phyloP scores from a whole-genome alignment of 1,140 invertebrate species.

The Aphelenchoides avenae region DNA sequence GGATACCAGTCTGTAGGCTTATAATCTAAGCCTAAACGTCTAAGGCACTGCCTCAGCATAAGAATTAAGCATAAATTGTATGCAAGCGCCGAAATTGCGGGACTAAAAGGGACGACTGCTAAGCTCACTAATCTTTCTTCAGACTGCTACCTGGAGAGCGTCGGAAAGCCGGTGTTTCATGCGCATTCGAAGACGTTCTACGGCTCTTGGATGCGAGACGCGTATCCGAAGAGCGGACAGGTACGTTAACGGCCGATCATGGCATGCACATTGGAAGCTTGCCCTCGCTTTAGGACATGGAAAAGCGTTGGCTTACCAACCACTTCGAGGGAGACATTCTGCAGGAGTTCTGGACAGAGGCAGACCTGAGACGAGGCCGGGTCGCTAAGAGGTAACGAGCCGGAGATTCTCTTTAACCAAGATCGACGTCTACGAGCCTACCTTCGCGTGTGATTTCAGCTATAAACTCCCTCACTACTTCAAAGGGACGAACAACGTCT shows the following conservation, averaged over 20 bases:
- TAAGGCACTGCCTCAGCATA: too few relatives aligned
- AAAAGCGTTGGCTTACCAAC: slow-evolving; percentile 53
- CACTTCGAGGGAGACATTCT: slow-evolving; percentile 59
- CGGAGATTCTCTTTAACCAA: too few relatives aligned
- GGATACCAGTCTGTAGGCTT: too few relatives aligned
- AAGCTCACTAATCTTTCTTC: too few relatives aligned
- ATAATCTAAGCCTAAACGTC: too few relatives aligned
- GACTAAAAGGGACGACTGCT: too few relatives aligned
- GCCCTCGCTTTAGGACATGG: slow-evolving; percentile 44
- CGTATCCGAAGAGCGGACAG: slow-evolving; percentile 24
- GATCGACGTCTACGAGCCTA: too few relatives aligned
- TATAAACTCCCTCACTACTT: slow-evolving; percentile 57
- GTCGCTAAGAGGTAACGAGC: slow-evolving; percentile 44
- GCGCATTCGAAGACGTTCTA: slow-evolving; percentile 58
- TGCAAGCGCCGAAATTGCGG: too few relatives aligned
- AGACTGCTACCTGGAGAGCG: slow-evolving; percentile 59
- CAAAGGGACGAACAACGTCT: slow-evolving; percentile 60
- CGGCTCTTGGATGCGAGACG: slow-evolving; percentile 61
- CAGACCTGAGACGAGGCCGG: slow-evolving; percentile 47
- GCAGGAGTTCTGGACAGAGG: slow-evolving; percentile 56
- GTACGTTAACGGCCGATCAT: too few relatives aligned
- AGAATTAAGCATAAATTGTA: too few relatives aligned
- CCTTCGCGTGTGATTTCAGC: slow-evolving; percentile 40
- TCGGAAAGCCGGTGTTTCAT: slow-evolving; percentile 60
- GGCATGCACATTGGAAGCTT: too few relatives aligned